These are phyloP conservation scores for Athene noctua DNA, from an alignment of 2,113 vertebrate species.

Conservation along the genomic window DNA sequence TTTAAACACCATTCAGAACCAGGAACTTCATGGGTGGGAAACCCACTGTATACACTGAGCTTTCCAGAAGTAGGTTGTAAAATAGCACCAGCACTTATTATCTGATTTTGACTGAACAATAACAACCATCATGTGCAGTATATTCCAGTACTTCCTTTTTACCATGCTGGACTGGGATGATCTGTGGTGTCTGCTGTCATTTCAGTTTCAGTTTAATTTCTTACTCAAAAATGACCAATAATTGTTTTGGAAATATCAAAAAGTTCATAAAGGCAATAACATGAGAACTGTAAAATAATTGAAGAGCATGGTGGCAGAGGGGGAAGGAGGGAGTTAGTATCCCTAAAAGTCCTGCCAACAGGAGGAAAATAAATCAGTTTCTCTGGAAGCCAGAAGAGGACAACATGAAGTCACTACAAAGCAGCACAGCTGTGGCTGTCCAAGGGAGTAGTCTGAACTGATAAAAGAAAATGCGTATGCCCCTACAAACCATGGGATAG, in stretches of 20 bases:
- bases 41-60: background rate
- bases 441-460: background rate
- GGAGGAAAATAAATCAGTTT: background rate
- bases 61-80: background rate
- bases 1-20: background rate
- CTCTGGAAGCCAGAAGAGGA: background rate
- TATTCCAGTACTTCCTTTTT: background rate
- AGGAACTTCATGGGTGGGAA: background rate
- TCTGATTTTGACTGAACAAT: background rate
- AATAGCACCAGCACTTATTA: background rate
- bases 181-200: background rate
- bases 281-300: background rate
- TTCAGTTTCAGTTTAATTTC: background rate
- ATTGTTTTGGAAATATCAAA: background rate
- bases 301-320: background rate
- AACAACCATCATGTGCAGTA: background rate
- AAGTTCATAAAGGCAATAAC: background rate
- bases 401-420: background rate
- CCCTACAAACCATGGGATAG: background rate
- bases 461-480: background rate
- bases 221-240: background rate
- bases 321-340: background rate
- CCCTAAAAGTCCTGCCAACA: background rate
- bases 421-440: background rate
- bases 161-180: background rate